phyloP scores from a whole-genome alignment of 1,140 invertebrate species.

The Papilio machaon region DNA sequence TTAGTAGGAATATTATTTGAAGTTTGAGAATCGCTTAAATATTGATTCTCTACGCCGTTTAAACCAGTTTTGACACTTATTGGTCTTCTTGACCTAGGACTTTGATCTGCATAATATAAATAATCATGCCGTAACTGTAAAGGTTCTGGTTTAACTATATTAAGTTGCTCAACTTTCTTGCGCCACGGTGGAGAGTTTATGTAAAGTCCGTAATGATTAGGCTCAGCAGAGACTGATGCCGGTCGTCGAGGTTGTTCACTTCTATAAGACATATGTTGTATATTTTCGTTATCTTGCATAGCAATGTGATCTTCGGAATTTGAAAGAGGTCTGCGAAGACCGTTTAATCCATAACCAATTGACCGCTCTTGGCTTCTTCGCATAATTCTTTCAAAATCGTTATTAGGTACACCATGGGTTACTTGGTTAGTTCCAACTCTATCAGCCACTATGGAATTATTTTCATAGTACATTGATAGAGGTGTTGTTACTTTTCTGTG shows the following conservation, averaged over 20 bases:
- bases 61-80: slow-evolving; percentile 82
- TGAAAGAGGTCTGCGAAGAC: slow-evolving; percentile 77
- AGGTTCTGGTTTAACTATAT: slow-evolving; percentile 67
- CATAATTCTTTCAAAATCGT: slow-evolving; percentile 79
- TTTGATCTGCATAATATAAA: slow-evolving; percentile 86
- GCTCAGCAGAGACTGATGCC: slow-evolving; percentile 83
- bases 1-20: slow-evolving; percentile 62
- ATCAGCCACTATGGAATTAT: slow-evolving; percentile 62
- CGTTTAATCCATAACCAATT: slow-evolving; percentile 61
- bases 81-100: slow-evolving; percentile 85
- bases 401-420: slow-evolving; percentile 72
- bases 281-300: slow-evolving; percentile 75
- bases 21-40: slow-evolving; percentile 80
- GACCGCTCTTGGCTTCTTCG: slow-evolving; percentile 75
- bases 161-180: slow-evolving; percentile 59
- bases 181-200: slow-evolving; percentile 69
- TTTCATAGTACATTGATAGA: slow-evolving; percentile 81
- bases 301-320: slow-evolving; percentile 83
- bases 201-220: slow-evolving; percentile 74
- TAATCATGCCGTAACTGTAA: slow-evolving; percentile 77
- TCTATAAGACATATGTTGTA: slow-evolving; percentile 63
- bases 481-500: slow-evolving; percentile 82
- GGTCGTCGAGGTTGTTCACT: slow-evolving; percentile 78
- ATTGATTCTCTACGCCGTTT: slow-evolving; percentile 75
- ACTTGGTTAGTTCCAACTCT: slow-evolving; percentile 54